Conservation (phyloP, 2,888 invertebrate genomes). For the Syrista parreyssii region DNA sequence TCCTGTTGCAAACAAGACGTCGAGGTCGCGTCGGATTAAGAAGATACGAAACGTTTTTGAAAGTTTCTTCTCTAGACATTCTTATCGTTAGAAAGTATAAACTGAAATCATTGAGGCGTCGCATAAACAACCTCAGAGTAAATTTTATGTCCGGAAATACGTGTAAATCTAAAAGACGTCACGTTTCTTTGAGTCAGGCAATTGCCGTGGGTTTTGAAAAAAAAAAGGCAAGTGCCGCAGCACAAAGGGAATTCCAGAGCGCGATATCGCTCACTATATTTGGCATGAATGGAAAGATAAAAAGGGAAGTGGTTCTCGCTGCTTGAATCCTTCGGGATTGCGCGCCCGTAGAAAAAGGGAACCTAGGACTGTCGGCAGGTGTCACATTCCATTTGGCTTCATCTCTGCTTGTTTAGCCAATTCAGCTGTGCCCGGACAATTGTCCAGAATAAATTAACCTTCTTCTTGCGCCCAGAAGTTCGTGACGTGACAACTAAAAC, state of each 20-base stretch:
- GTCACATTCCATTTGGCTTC: constrained; percentile 35
- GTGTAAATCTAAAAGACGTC: neutral
- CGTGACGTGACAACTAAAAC: neutral
- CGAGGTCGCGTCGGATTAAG: neutral
- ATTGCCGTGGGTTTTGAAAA: neutral
- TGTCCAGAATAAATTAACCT: neutral
- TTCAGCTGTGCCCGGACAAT: neutral
- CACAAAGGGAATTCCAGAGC: neutral
- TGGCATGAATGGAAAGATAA: constrained; percentile 22
- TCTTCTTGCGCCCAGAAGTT: neutral
- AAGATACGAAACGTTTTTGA: neutral
- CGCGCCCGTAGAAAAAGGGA: constrained; percentile 19
- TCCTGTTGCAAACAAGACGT: neutral
- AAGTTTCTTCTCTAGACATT: neutral
- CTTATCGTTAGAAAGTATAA: neutral
- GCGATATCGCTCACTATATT: constrained; percentile 2
- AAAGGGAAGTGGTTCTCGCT: constrained; percentile 30
- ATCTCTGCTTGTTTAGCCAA: neutral
- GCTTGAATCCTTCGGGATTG: constrained; percentile 17
- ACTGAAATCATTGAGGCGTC: neutral
- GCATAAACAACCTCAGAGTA: neutral
- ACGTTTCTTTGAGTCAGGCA: neutral
- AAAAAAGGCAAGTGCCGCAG: neutral
- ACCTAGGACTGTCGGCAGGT: constrained; percentile 27
- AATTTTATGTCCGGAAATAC: neutral